Evolutionary conservation across 2,113 vertebrate species (phyloP), one percentile per base, ranked within the genome.

Genomic region (Psilopsiagon aymara): DNA sequence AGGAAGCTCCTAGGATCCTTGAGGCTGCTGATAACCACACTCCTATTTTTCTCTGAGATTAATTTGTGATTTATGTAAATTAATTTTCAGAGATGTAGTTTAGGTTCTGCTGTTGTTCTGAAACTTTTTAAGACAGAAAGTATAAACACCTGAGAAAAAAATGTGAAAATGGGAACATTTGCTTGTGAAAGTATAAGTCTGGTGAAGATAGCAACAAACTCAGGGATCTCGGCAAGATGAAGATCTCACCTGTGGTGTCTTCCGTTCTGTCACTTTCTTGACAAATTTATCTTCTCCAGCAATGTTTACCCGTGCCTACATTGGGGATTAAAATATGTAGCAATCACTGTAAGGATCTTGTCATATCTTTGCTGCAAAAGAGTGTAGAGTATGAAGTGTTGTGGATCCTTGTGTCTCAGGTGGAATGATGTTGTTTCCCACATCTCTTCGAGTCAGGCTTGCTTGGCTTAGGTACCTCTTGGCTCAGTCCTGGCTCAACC

Each of bases 371-470:
- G 20, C 19, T 68, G 18, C 9, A 79, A 31, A 92, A 49, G 8
- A 49, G 28, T 1, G 27, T 51, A 25, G 49, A 82, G 13, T 5
- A 1, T 70, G 39, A 71, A 84, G 25, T 33, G 25, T 20, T 33
- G 51, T 51, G 64, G 33, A 33, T 33, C 31, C 33, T 35, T 17
- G 2, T 60, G 27, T 64, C 23, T 71, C 29, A 21, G 41, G 29
- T 39, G 27, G 23, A 64, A 47, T 87, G 46, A 11, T 17, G 12
- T 44, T 33, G 14, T 35, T 79, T 71, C 29, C 17, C 0, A 0
- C 18, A 41, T 25, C 52, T 39, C 25, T 47, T 3, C 47, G 59
- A 57, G 28, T 74, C 27, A 66, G 15, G 17, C 11, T 41, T 57
- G 13, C 21, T 79, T 3, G 2, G 33, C 28, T 75, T 75, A 1